Evolutionary conservation across 2,113 vertebrate species (phyloP).

Genomic region (Taxidea taxus): DNA sequence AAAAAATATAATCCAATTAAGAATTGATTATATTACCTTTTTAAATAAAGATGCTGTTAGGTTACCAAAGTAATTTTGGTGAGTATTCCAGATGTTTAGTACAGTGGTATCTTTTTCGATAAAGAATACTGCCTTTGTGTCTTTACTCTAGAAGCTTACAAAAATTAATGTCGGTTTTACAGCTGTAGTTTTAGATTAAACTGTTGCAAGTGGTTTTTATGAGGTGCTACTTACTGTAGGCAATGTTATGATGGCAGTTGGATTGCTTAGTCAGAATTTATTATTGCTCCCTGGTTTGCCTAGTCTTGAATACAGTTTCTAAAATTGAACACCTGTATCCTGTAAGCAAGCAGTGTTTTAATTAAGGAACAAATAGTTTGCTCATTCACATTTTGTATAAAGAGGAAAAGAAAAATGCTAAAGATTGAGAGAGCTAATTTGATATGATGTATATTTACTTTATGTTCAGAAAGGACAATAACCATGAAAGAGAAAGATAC

Average conservation of each 20-base stretch:
- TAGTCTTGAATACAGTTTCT: constrained; percentile 43
- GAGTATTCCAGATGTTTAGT: constrained; percentile 37
- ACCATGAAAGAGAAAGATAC: background rate
- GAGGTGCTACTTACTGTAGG: background rate
- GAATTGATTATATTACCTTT: constrained; percentile 36
- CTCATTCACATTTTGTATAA: background rate
- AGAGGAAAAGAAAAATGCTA: constrained; percentile 1
- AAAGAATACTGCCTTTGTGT: constrained; percentile 15
- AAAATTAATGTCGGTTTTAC: background rate
- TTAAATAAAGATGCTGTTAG: constrained; percentile 28
- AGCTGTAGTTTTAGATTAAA: background rate
- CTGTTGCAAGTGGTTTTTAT: constrained; percentile 7
- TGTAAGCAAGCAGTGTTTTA: background rate
- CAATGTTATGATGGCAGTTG: background rate
- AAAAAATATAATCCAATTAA: constrained; percentile 39
- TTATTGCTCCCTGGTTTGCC: background rate
- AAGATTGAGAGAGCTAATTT: constrained; percentile 25
- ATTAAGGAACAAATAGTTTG: constrained; percentile 47
- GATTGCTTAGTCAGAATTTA: constrained; percentile 16
- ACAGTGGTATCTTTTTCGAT: constrained; percentile 32
- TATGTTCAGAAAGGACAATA: background rate
- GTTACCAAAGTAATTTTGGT: constrained; percentile 43
- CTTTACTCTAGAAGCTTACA: constrained; percentile 11
- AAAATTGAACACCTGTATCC: background rate
- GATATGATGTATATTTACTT: constrained; percentile 2